Evolutionary conservation across 2,113 vertebrate species (phyloP), one percentile per base, ranked within the genome.

Genomic region (Vombatus ursinus): DNA sequence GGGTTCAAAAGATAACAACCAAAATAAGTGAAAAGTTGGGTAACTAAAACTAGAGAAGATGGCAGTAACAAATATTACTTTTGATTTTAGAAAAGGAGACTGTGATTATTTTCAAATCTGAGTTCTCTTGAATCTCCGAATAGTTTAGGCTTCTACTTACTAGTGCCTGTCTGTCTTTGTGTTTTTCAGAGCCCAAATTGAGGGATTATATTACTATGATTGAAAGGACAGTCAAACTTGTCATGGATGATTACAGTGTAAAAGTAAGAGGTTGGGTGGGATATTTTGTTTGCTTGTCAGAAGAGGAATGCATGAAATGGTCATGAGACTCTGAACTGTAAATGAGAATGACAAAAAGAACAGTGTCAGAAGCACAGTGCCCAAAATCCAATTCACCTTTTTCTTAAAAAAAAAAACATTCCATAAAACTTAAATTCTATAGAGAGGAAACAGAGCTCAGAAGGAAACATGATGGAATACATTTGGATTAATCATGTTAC

Each of bases 261-360:
- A 98, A 98, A 96, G 97, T 98, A 97, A 98, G 97, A 97, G 44
- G 94, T 84, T 90, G 91, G 95, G 94, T n/a, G n/a, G 47, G 0
- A 19, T 91, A 25, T 95, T 97, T 92, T 14, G 44, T 95, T 93
- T 95, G 49, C 1, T 57, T 89, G 7, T 48, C 96, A 47, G 25
- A 89, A 93, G 47, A 95, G 47, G 28, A 91, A 52, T 94, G 8
- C 94, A 93, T 54, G 22, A 92, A 95, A 94, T 94, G 14, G 52
- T 50, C 92, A 89, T 50, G 14, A 44, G 37, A 93, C 14, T 49
- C 61, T 90, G 24, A 44, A 61, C 9, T 94, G 2, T 9, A 95
- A 94, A 44, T 94, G 16, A 96, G 50, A 93, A 7, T 94, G 11
- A 28, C 92, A 84, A 52, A 92, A 94, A 68, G 44, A 94, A 6